phyloP scores from a whole-genome alignment of 1,140 invertebrate species.

The Drosophila pandora region DNA sequence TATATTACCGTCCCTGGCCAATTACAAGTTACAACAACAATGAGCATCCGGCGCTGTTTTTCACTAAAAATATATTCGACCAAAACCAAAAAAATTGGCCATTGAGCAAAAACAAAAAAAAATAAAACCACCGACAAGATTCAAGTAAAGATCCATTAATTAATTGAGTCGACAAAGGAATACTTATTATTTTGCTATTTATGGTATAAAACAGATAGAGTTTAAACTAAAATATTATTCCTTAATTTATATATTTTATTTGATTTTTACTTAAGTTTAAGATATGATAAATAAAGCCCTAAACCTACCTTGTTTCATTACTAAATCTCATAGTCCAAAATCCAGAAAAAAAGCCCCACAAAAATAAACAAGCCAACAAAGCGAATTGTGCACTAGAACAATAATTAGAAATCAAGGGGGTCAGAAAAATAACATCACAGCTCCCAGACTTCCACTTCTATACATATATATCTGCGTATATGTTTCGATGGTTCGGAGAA shows the following conservation, averaged over 20 bases:
- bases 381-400: conserved; percentile 38
- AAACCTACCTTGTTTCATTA: conserved; percentile 10
- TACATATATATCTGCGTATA: neutral
- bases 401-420: conserved; percentile 28
- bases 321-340: conserved; percentile 30
- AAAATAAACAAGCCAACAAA: conserved; percentile 51
- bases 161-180: neutral
- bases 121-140: conserved; percentile 7
- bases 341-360: conserved; percentile 6
- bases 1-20: conserved; percentile 36
- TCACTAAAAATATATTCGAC: conserved; percentile 40
- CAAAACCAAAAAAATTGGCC: conserved; percentile 8
- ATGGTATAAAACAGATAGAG: no score
- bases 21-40: conserved; percentile 56
- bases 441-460: conserved; percentile 24
- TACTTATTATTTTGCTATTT: conserved; percentile 1
- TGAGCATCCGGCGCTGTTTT: conserved; percentile 29
- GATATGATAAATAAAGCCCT: neutral
- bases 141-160: neutral
- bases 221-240: no score
- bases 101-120: conserved; percentile 12
- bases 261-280: neutral
- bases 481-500: conserved; percentile 10
- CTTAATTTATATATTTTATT: no score
- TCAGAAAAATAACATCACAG: conserved; percentile 14